Conservation (phyloP, 2,113 vertebrate genomes). For the Craseonycteris thonglongyai region DNA sequence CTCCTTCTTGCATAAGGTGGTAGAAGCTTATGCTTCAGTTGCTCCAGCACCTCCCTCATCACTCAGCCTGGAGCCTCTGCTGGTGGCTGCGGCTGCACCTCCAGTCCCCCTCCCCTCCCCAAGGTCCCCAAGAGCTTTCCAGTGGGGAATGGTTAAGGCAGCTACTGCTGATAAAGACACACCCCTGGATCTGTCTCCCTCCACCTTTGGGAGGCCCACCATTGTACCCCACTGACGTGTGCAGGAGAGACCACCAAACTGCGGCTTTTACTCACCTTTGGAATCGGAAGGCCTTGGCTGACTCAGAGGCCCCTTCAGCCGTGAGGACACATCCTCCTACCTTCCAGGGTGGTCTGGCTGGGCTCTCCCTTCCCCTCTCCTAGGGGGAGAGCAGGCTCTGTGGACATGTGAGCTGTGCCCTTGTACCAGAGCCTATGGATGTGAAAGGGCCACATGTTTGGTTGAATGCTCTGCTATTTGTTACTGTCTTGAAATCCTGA, state of each 20-base stretch:
- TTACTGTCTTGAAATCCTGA: not conserved
- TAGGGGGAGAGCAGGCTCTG: not conserved
- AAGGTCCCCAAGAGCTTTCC: not conserved
- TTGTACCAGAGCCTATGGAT: not conserved
- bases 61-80: not conserved
- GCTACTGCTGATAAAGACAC: not conserved
- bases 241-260: not conserved
- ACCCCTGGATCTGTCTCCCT: not conserved
- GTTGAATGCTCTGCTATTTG: not conserved
- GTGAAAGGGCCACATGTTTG: not conserved
- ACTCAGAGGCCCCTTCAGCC: not conserved
- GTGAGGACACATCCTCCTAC: not conserved
- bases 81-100: not conserved
- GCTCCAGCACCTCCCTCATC: not conserved
- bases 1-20: conserved; percentile 52
- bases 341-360: not conserved
- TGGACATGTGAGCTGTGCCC: no score
- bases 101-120: not conserved
- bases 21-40: not conserved
- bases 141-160: not conserved
- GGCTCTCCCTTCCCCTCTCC: not conserved
- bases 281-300: not conserved
- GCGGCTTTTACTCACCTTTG: not conserved
- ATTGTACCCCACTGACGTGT: accelerated
- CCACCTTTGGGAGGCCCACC: not conserved